These are phyloP conservation scores for Stratiomys singularior DNA, from an alignment of 2,888 invertebrate species.

Conservation along the genomic window DNA sequence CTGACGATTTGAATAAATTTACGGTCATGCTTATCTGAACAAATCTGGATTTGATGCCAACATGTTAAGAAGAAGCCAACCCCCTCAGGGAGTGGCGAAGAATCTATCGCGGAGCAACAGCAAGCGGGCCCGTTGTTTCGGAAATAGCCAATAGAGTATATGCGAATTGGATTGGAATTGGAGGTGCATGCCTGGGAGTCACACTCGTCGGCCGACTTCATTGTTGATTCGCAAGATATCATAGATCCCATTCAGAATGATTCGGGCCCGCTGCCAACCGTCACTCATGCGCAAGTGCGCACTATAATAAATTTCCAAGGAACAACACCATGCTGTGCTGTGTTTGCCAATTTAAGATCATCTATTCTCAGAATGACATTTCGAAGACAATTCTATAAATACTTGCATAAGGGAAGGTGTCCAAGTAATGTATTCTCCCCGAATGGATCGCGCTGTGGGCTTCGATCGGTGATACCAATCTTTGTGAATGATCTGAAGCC, in stretches of 20 bases:
- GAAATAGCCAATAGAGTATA: slow-evolving; percentile 30
- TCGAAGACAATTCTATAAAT: slow-evolving; percentile 39
- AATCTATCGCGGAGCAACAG: background rate
- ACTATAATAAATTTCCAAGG: slow-evolving; percentile 28
- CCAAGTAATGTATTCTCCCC: slow-evolving; percentile 8
- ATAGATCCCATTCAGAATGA: background rate
- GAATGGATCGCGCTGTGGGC: background rate
- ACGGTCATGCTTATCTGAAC: background rate
- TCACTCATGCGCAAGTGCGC: slow-evolving; percentile 26
- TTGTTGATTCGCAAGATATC: slow-evolving; percentile 3
- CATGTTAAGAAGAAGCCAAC: slow-evolving; percentile 22
- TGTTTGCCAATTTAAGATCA: slow-evolving; percentile 35
- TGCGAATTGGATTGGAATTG: background rate
- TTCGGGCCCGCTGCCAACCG: slow-evolving; percentile 23
- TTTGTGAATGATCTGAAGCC: background rate
- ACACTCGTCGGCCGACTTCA: background rate
- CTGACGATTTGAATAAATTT: slow-evolving; percentile 32
- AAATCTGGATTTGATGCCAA: slow-evolving; percentile 37
- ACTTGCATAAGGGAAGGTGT: slow-evolving; percentile 11
- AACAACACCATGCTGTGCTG: slow-evolving; percentile 11
- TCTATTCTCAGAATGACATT: slow-evolving; percentile 38
- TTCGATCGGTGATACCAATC: background rate
- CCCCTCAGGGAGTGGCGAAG: slow-evolving; percentile 34
- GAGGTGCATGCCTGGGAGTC: background rate
- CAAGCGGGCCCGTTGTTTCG: background rate